Evolutionary conservation across 1,140 invertebrate genomes (phyloP).

Genomic region (Bradysia coprophila): DNA sequence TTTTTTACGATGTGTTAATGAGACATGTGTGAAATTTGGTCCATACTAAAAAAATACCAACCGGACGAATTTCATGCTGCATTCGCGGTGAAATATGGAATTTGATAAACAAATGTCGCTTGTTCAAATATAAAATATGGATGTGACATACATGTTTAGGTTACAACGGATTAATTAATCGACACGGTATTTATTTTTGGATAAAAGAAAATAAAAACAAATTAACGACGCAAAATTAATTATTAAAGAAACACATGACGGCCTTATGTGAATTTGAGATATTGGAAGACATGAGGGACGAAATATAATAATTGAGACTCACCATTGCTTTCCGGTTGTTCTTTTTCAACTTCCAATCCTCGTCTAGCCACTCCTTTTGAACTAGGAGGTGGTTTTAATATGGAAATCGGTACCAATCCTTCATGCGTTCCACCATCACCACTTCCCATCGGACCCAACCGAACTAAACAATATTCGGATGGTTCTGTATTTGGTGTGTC

Average conservation of each 20-base stretch:
- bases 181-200: neutral
- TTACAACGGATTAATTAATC: neutral
- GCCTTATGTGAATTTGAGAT: neutral
- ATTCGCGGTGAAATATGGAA: too few relatives aligned
- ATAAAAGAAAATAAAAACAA: neutral
- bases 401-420: constrained; percentile 63
- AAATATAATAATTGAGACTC: neutral
- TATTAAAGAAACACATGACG: neutral
- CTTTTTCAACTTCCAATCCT: constrained; percentile 3
- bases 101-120: too few relatives aligned
- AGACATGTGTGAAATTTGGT: too few relatives aligned
- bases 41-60: too few relatives aligned
- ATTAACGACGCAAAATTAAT: neutral
- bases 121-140: too few relatives aligned
- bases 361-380: constrained; percentile 11
- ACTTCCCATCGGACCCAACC: constrained; percentile 27
- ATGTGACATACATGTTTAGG: too few relatives aligned
- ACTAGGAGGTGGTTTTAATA: constrained; percentile 60
- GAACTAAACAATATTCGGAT: constrained; percentile 43
- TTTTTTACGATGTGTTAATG: too few relatives aligned
- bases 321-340: neutral
- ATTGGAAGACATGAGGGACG: neutral
- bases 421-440: constrained; percentile 42
- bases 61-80: too few relatives aligned
- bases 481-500: constrained; percentile 37